Conservation (phyloP, 2,113 vertebrate genomes). For the Amazona vittata region DNA sequence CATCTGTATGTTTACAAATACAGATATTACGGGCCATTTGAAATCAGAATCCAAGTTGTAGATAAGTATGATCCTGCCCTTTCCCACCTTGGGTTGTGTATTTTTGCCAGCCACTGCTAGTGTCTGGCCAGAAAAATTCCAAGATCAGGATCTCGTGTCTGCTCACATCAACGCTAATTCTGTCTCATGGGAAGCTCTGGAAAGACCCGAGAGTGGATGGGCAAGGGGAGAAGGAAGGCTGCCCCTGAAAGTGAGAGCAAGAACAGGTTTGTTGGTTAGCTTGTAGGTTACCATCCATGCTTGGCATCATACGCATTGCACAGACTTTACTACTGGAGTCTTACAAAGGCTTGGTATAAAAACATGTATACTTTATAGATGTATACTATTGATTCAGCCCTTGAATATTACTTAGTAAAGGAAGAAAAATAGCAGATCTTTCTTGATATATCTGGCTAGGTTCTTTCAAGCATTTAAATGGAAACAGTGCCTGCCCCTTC, state of each 20-base stretch:
- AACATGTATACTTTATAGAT: background rate
- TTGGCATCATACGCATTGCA: background rate
- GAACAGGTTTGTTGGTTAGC: background rate
- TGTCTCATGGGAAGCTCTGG: background rate
- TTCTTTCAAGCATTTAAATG: background rate
- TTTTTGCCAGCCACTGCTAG: background rate
- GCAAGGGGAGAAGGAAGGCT: background rate
- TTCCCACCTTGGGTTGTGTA: background rate
- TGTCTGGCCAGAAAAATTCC: background rate
- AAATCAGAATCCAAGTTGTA: background rate
- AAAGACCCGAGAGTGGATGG: background rate
- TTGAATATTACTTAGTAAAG: background rate
- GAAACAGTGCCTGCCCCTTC: background rate
- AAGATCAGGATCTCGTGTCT: background rate
- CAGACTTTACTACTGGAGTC: fast-evolving
- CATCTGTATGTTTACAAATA: background rate
- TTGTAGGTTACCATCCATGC: background rate
- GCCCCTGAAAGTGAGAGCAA: background rate
- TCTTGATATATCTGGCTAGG: background rate
- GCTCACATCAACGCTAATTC: background rate
- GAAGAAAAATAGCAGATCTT: background rate
- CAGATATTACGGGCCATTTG: background rate
- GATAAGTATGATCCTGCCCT: background rate
- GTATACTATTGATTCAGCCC: background rate
- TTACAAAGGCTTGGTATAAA: background rate